These are phyloP conservation scores for Thunnus thynnus DNA, from an alignment of 2,113 vertebrate genomes.

Conservation along the genomic window DNA sequence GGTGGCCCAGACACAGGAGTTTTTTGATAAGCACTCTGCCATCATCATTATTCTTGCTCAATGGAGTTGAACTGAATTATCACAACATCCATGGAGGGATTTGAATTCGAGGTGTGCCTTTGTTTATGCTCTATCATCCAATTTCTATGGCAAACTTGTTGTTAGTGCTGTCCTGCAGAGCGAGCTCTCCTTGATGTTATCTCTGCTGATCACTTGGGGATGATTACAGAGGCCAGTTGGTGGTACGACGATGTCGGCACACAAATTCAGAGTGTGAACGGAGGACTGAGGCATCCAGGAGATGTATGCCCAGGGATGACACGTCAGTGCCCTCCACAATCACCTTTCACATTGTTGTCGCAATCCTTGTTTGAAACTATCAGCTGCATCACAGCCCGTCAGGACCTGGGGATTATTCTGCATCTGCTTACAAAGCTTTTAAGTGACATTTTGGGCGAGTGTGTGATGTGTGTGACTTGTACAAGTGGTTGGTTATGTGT, in stretches of 20 bases:
- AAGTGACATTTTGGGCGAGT: constrained; percentile 37
- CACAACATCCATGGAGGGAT: constrained; percentile 61
- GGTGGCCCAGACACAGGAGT: constrained; percentile 43
- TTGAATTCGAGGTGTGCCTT: constrained; percentile 60
- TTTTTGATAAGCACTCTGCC: constrained; percentile 63
- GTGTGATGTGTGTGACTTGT: constrained; percentile 32
- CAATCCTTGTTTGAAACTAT: constrained; percentile 48
- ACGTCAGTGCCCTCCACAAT: constrained; percentile 46
- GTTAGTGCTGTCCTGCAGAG: constrained; percentile 52
- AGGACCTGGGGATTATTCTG: constrained; percentile 48
- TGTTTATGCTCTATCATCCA: constrained; percentile 66
- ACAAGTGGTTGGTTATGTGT: background rate
- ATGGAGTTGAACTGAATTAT: constrained; percentile 68
- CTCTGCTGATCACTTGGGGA: constrained; percentile 65
- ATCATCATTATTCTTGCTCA: constrained; percentile 65
- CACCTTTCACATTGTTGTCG: constrained; percentile 42
- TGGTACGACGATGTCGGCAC: constrained; percentile 31
- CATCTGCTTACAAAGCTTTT: constrained; percentile 45
- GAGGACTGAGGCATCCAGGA: constrained; percentile 8
- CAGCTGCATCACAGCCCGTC: constrained; percentile 48
- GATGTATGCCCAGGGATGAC: constrained; percentile 27
- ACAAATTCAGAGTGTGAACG: constrained; percentile 43
- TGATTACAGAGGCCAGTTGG: constrained; percentile 60
- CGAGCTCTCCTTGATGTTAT: constrained; percentile 55
- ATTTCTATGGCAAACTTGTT: constrained; percentile 60